These are phyloP conservation scores for Sminthurides bifidus DNA, from an alignment of 1,140 invertebrate genomes.

Conservation along the genomic window DNA sequence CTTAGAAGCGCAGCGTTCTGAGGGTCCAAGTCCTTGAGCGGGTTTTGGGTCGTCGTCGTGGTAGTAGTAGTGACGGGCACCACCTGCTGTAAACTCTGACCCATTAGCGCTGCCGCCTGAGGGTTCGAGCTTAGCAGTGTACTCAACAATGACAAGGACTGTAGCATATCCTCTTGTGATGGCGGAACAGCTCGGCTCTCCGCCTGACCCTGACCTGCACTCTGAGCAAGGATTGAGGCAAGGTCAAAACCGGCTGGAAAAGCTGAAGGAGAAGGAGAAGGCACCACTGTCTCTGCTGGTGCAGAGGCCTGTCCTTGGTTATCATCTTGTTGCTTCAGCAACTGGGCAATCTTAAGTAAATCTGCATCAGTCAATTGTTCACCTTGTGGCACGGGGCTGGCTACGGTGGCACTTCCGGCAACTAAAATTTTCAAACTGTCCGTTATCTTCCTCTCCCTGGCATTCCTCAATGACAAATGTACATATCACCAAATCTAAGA, in stretches of 20 bases:
- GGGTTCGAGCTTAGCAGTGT: not conserved
- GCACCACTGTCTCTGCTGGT: not conserved
- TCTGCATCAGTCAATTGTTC: too few relatives aligned
- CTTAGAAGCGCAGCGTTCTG: not conserved
- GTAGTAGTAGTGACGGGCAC: not conserved
- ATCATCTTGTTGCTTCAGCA: too few relatives aligned
- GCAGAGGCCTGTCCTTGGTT: not conserved
- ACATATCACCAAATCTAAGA: too few relatives aligned
- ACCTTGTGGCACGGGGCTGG: too few relatives aligned
- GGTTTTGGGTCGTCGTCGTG: not conserved
- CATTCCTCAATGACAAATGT: too few relatives aligned
- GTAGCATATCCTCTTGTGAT: constrained; percentile 10
- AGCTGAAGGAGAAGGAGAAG: not conserved
- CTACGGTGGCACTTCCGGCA: too few relatives aligned
- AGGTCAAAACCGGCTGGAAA: not conserved
- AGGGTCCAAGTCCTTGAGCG: not conserved
- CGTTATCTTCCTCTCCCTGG: too few relatives aligned
- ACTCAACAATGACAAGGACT: constrained; percentile 9
- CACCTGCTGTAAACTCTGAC: not conserved
- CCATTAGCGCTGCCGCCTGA: not conserved
- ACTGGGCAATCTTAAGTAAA: too few relatives aligned
- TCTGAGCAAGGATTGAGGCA: not conserved
- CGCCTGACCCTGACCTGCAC: not conserved
- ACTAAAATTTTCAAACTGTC: too few relatives aligned
- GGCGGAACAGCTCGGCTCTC: not conserved